These are phyloP conservation scores for Drosophila mulleri DNA, from an alignment of 2,888 invertebrate species.

Conservation along the genomic window DNA sequence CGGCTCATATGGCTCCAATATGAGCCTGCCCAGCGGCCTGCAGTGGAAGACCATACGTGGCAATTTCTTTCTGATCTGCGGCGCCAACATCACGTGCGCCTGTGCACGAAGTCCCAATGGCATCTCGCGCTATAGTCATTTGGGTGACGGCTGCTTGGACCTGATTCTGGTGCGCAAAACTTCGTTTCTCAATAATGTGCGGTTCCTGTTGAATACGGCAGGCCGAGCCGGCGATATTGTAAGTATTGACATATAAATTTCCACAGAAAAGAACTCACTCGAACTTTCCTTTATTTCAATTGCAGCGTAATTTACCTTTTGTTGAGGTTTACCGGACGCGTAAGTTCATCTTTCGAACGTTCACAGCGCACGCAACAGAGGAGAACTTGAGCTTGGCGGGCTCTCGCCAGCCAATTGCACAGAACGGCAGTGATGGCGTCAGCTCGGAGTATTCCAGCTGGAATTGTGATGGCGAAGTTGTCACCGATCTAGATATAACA, in stretches of 20 bases:
- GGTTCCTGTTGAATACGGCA: conserved; percentile 88
- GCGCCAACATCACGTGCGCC: conserved; percentile 91
- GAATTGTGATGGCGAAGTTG: conserved; percentile 94
- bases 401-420: conserved; percentile 82
- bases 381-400: conserved; percentile 74
- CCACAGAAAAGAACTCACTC: background rate
- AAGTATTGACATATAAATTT: conserved; percentile 68
- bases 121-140: conserved; percentile 91
- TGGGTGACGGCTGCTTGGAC: conserved; percentile 92
- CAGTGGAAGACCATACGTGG: conserved; percentile 88
- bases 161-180: conserved; percentile 91
- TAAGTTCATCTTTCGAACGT: conserved; percentile 85
- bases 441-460: conserved; percentile 87
- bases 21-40: conserved; percentile 40
- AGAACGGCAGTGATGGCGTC: conserved; percentile 31
- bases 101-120: conserved; percentile 91
- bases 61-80: conserved; percentile 91
- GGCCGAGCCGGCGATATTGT: conserved; percentile 89
- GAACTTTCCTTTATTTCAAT: background rate
- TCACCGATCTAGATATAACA: conserved; percentile 88
- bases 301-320: conserved; percentile 88
- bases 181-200: conserved; percentile 89
- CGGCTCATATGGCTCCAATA: conserved; percentile 27
- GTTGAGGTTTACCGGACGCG: conserved; percentile 90
- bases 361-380: conserved; percentile 45